Conservation (phyloP, 35 echinoderm and acorn worm species). For the Heliocidaris erythrogramma region DNA sequence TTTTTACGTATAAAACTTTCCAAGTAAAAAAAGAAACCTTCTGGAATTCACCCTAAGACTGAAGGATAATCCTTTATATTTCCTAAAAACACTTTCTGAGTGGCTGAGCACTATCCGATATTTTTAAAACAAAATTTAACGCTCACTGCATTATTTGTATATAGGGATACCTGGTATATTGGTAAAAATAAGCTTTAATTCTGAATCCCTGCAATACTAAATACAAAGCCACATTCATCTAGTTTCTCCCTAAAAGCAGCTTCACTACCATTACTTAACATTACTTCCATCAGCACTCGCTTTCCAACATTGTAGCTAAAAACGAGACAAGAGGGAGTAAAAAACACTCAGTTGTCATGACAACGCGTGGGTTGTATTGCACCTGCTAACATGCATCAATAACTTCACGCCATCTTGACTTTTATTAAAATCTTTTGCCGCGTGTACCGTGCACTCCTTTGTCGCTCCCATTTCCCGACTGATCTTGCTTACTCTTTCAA, state of each 20-base stretch:
- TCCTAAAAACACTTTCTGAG: no score
- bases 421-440: background rate
- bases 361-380: background rate
- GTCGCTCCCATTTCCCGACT: background rate
- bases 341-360: background rate
- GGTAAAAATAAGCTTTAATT: no score
- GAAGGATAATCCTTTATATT: no score
- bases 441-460: background rate
- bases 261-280: background rate
- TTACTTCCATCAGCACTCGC: background rate
- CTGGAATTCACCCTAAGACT: no score
- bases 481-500: background rate
- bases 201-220: no score
- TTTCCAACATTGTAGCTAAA: background rate
- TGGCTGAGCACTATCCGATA: no score
- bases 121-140: no score
- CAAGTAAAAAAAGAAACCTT: no score
- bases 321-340: background rate
- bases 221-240: background rate
- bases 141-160: no score
- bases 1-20: no score
- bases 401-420: background rate
- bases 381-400: constrained; percentile 8
- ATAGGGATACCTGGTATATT: no score
- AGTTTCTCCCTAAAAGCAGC: background rate